Evolutionary conservation across 2,888 invertebrate species (phyloP).

Genomic region (Patella caerulea): DNA sequence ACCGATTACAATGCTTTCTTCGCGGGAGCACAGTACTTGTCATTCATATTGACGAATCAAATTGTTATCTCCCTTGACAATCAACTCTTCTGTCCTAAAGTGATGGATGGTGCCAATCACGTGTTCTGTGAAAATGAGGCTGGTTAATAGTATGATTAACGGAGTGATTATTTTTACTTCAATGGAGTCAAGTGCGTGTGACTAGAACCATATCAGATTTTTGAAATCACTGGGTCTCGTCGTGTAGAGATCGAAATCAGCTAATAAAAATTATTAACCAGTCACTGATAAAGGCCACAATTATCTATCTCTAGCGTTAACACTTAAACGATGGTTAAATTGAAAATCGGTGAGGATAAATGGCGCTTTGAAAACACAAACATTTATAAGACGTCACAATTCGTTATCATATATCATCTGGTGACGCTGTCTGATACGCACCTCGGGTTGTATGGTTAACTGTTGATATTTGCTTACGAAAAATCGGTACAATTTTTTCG

Average conservation of each 20-base stretch:
- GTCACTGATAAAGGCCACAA: background rate
- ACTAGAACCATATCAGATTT: too few relatives aligned
- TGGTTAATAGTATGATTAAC: conserved; percentile 4
- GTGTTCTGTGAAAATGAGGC: conserved; percentile 5
- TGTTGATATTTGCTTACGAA: too few relatives aligned
- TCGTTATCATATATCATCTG: too few relatives aligned
- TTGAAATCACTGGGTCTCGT: too few relatives aligned
- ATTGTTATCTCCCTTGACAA: conserved; percentile 4
- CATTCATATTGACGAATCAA: conserved; percentile 2
- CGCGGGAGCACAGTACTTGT: conserved; percentile 2
- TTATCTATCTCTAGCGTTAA: too few relatives aligned
- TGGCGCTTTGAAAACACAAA: too few relatives aligned
- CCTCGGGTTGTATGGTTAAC: too few relatives aligned
- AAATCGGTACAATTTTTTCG: too few relatives aligned
- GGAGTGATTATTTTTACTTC: background rate
- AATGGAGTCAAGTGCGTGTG: background rate
- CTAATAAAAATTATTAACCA: conserved; percentile 4
- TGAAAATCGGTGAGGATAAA: too few relatives aligned
- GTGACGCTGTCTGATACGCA: too few relatives aligned
- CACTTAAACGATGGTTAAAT: too few relatives aligned
- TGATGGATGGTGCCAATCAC: conserved; percentile 11
- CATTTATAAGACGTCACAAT: too few relatives aligned
- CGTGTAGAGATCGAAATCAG: background rate
- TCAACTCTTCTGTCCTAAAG: conserved; percentile 7
- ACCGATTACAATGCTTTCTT: background rate